Conservation (phyloP, 2,797 vertebrate species). For the Odontamblyopus lacepedii region DNA sequence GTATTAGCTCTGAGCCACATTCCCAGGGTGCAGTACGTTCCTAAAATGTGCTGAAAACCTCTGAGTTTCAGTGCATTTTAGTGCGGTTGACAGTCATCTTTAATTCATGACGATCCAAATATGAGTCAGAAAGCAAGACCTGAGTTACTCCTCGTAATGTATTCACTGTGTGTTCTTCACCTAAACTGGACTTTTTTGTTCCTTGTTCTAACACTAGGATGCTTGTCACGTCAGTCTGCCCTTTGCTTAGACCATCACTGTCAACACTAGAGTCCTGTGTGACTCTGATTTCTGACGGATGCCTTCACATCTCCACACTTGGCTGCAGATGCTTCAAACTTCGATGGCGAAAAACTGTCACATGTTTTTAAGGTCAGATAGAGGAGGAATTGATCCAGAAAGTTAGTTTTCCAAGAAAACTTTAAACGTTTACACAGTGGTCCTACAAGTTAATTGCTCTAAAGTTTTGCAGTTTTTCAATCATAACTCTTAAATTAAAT, state of each 20-base stretch:
- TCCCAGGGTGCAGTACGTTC: constrained; percentile 42
- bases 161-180: constrained; percentile 46
- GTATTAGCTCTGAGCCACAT: constrained; percentile 67
- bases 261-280: constrained; percentile 78
- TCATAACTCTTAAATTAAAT: background rate
- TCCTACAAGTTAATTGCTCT: background rate
- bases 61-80: constrained; percentile 46
- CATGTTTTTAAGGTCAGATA: constrained; percentile 50
- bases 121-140: constrained; percentile 50
- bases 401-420: constrained; percentile 19
- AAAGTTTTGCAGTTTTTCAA: background rate
- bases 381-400: constrained; percentile 8
- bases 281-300: constrained; percentile 66
- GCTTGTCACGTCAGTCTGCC: constrained; percentile 78
- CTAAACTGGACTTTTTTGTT: constrained; percentile 44
- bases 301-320: constrained; percentile 47
- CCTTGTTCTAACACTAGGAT: constrained; percentile 49
- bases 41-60: constrained; percentile 46
- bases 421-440: background rate
- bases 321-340: constrained; percentile 56
- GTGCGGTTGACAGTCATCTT: constrained; percentile 36
- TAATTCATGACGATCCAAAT: constrained; percentile 65
- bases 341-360: constrained; percentile 62
- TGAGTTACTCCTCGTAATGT: constrained; percentile 40
- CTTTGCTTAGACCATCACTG: constrained; percentile 78